Evolutionary conservation across 1,140 invertebrate species (phyloP).

Genomic region (Psix sp.): DNA sequence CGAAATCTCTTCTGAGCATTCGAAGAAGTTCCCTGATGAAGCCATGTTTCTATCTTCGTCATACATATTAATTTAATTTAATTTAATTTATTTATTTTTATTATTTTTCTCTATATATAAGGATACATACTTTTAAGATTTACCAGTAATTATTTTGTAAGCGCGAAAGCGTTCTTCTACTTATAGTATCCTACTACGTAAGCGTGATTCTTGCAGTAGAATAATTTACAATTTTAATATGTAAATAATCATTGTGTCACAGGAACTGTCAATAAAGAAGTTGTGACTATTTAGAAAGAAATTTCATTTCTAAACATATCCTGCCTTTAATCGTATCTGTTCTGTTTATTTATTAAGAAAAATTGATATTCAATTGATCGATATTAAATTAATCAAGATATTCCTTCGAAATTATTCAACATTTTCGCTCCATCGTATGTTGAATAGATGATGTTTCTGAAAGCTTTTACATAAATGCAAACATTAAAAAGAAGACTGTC

Average conservation of each 20-base stretch:
- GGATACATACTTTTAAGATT: conserved; percentile 46
- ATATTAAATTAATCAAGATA: too few species aligned
- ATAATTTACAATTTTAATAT: conserved; percentile 61
- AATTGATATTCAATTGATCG: too few species aligned
- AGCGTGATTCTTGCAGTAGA: conserved; percentile 61
- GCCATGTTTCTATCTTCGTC: conserved; percentile 59
- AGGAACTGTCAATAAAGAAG: conserved; percentile 61
- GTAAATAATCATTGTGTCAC: conserved; percentile 64
- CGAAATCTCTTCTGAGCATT: conserved; percentile 45
- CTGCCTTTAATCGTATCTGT: not conserved
- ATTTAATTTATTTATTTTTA: conserved; percentile 19
- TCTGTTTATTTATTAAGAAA: not conserved
- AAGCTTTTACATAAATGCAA: too few species aligned
- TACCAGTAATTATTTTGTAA: conserved; percentile 58
- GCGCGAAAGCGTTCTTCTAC: conserved; percentile 44
- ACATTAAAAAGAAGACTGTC: too few species aligned
- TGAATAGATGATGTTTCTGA: too few species aligned
- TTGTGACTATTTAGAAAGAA: conserved; percentile 39
- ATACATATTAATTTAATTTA: conserved; percentile 46
- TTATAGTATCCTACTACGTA: conserved; percentile 61
- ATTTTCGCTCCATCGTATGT: too few species aligned
- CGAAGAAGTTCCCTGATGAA: conserved; percentile 54
- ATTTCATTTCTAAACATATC: not conserved
- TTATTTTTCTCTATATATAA: conserved; percentile 28
- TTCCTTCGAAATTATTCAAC: too few species aligned